Evolutionary conservation across 2,797 vertebrate genomes (phyloP), one percentile per base, ranked within the genome.

Genomic region (Distichodus sexfasciatus): DNA sequence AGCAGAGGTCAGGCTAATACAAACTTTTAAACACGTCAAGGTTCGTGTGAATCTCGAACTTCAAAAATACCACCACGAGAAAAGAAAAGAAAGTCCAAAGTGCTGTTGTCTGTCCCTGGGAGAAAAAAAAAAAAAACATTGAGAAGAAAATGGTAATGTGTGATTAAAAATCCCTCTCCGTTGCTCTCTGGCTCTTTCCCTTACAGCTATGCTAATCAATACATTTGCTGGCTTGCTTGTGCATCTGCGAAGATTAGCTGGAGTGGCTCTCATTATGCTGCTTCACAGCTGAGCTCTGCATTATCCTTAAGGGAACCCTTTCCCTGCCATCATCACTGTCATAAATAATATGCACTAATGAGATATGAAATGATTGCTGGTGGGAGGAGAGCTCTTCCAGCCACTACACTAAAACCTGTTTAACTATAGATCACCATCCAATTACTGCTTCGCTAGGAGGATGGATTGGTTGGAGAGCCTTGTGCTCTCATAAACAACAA

Each of bases 321-420:
- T 81, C 83, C 87, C 69, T 82, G 85, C 85, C 81, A 85, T 91
- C 88, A 89, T 86, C 84, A 81, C 87, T 90, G 91, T 90, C 89
- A 93, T 94, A 94, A 94, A 94, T 94, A 94, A 91, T 89, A 89
- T 58, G 84, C 84, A 80, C 83, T 94, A 94, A 94, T 93, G 89
- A 94, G 91, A 91, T 94, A 93, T 86, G 87, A 91, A 94, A 93
- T 91, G 90, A 94, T 92, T 87, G 91, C 87, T 88, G 82, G 90
- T 81, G 89, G 82, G 89, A 72, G 14, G 79, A 67, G 86, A 91
- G 84, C 83, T 75, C 91, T 93, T 93, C 85, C 90, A 94, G 94
- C 89, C 89, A 90, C 93, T 90, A 91, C 89, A 89, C 89, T 92
- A 91, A 93, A 91, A 90, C 81, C 91, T 92, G 86, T 90, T 93